These are phyloP conservation scores for Intoshia linei DNA, from an alignment of 1,140 invertebrate species.

Conservation along the genomic window DNA sequence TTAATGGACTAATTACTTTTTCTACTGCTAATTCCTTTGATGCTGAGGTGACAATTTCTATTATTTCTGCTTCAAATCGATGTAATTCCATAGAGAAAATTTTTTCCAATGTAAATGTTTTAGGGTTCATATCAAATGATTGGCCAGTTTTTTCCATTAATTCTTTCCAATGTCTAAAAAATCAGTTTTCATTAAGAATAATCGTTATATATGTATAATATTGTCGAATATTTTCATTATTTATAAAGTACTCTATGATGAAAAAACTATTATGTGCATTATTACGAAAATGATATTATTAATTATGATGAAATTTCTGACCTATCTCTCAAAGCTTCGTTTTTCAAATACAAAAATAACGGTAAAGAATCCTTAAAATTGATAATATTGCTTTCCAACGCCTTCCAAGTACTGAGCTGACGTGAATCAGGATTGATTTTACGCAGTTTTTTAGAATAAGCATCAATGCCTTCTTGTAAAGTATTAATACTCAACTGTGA, in stretches of 20 bases:
- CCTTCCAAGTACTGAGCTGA: constrained; percentile 25
- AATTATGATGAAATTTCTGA: constrained; percentile 5
- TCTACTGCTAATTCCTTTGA: constrained; percentile 57
- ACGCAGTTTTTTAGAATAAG: background rate
- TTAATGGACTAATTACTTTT: too few species aligned
- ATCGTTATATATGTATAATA: background rate
- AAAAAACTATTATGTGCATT: background rate
- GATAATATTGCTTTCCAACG: constrained; percentile 43
- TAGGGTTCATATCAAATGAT: constrained; percentile 46
- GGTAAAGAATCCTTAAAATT: constrained; percentile 51
- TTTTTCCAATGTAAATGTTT: constrained; percentile 49
- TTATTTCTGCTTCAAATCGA: constrained; percentile 40
- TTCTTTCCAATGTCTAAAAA: constrained; percentile 38
- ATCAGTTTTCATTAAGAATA: background rate
- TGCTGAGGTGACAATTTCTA: constrained; percentile 47
- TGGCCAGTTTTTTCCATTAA: constrained; percentile 48
- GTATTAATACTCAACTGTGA: constrained; percentile 43
- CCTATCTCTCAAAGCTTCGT: constrained; percentile 48
- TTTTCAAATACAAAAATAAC: constrained; percentile 52
- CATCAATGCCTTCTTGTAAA: constrained; percentile 41
- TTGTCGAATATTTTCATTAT: background rate
- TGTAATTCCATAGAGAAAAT: constrained; percentile 62
- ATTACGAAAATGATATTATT: background rate
- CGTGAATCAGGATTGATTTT: background rate
- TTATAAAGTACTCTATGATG: background rate